Base-by-base conservation (phyloP, 2,888 invertebrate genomes). In the Drosophila fungiperda region DNA sequence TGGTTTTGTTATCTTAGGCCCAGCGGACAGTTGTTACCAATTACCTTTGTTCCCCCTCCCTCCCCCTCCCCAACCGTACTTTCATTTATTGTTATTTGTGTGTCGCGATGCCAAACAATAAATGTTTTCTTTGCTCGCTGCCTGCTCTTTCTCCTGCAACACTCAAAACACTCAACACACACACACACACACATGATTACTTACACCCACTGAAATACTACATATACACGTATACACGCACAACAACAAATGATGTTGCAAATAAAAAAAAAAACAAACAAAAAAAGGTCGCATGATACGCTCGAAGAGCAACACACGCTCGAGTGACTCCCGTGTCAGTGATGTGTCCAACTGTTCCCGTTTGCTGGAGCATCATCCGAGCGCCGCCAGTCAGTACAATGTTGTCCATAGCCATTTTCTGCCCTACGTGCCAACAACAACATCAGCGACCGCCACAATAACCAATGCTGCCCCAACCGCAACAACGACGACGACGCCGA, bases 241-340 rank as follows among this genome's bases (percentile, higher is more conserved):
- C 50, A 63, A 63, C 40, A 63, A 55, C 36, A 62, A 53, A 23
- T 59, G 48, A 42, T n/a, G 29, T 52, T 74, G 23, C 45, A 23
- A 49, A 29, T 17, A 52, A n/a, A 50, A 5, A n/a, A n/a, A 32
- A 26, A 23, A 40, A 20, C 3, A 26, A 26, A 48, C 23, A 26
- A 17, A 26, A 38, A 79, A 87, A 93, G 93, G 93, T 82, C 92
- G 92, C 76, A 93, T 93, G 92, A 91, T 91, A 78, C 92, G 93
- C 69, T 93, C 93, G 29, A 93, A 93, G 86, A 93, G 93, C 82
- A 93, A 93, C 76, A 93, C 93, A 49, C 92, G 92, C 78, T 93
- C 93, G 78, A 93, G 92, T 80, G 93, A 93, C 65, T 93, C 93
- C 49, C 92, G 92, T 67, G 92, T 91, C 76, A 93, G 93, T 76